Conservation (phyloP, 2,888 invertebrate genomes). For the Carpatolechia fugitivella region DNA sequence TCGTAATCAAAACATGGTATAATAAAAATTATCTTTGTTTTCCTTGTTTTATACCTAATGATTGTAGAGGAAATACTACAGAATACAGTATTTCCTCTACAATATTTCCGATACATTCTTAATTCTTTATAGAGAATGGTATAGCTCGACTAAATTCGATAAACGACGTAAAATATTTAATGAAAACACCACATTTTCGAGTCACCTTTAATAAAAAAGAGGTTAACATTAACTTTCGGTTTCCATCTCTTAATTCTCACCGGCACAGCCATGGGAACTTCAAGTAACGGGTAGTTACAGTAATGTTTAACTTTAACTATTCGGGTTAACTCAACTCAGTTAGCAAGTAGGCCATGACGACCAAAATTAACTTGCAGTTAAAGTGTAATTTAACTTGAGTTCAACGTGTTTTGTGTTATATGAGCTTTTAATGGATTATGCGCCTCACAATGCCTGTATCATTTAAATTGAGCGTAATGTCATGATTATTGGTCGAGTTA, state of each 20-base stretch:
- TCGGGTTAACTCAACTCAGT: conserved; percentile 45
- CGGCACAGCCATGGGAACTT: conserved; percentile 3
- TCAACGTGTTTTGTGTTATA: background rate
- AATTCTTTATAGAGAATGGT: too few species aligned
- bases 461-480: background rate
- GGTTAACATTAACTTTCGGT: background rate
- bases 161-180: too few species aligned
- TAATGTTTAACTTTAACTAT: conserved; percentile 46
- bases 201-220: too few species aligned
- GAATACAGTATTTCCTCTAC: too few species aligned
- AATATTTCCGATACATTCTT: too few species aligned
- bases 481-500: too few species aligned
- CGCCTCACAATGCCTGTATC: background rate
- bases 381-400: background rate
- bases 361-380: conserved; percentile 14
- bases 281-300: conserved; percentile 11
- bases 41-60: too few species aligned
- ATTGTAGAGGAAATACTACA: too few species aligned
- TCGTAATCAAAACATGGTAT: too few species aligned
- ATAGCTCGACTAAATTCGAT: too few species aligned
- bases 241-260: background rate
- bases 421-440: background rate
- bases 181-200: too few species aligned
- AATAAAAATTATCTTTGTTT: too few species aligned
- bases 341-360: conserved; percentile 50